A percentile compares a stretch with the other conserved stretches of the same genome.
Evolutionary conservation across 2,888 invertebrate species (phyloP).

Genomic region (Lottia scabra): DNA sequence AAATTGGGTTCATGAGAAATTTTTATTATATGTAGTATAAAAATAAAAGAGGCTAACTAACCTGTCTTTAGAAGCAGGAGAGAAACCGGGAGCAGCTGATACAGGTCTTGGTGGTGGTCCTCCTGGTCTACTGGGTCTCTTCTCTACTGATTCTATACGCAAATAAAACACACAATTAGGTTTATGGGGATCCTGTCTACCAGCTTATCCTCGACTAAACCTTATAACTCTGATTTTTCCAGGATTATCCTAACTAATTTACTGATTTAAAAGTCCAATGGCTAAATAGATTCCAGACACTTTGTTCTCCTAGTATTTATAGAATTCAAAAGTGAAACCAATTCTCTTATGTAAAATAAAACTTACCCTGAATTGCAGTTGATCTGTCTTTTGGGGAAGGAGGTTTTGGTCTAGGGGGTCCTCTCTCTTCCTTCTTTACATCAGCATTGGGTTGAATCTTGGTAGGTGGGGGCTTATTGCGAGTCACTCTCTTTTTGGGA

Average conservation of each 20-base stretch:
- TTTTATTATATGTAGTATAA: too few species aligned
- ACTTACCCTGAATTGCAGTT: not conserved
- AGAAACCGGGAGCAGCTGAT: conserved; percentile 24
- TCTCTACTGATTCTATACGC: conserved; percentile 11
- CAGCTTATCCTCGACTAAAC: too few species aligned
- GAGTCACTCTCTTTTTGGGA: not conserved
- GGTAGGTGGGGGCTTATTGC: conserved; percentile 11
- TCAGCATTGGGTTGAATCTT: not conserved
- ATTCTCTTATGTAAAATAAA: too few species aligned
- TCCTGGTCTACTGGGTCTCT: conserved; percentile 30
- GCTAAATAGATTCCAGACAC: too few species aligned
- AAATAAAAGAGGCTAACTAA: too few species aligned
- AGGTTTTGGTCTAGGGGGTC: conserved; percentile 17
- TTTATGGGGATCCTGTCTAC: too few species aligned
- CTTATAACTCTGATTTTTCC: too few species aligned
- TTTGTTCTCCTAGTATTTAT: too few species aligned
- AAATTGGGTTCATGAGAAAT: too few species aligned
- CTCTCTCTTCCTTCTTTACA: not conserved
- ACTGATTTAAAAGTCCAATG: too few species aligned
- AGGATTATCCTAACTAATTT: too few species aligned
- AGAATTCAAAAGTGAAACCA: too few species aligned
- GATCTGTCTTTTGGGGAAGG: conserved; percentile 33
- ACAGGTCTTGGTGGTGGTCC: conserved; percentile 35
- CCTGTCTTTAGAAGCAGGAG: not conserved
- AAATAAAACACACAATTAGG: not conserved